Evolutionary conservation across 2,797 vertebrate genomes (phyloP), one percentile per base, ranked within the genome.

Genomic region (Onychomys torridus): DNA sequence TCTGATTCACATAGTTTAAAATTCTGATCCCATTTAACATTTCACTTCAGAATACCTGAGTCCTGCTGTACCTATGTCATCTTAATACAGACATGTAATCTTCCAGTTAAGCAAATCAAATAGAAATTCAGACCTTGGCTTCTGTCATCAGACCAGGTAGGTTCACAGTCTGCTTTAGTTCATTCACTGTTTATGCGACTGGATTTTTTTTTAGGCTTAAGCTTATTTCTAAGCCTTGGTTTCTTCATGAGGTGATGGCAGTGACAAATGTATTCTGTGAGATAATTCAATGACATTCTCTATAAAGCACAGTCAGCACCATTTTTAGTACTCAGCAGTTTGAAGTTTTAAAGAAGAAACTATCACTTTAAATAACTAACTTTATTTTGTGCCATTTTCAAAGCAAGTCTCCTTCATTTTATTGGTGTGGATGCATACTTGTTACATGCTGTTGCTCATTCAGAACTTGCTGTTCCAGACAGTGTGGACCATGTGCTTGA

Each of bases 1-100:
- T 93, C 75, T 83, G 37, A 92, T 21, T 95, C 11, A 21, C 65
- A 52, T 46, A 65, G 49, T 40, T 96, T 89, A 86, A 96, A 84
- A 77, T 95, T 88, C 34, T 89, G 82, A 89, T 85, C 75, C 88
- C 85, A 37, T 89, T 95, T 87, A 52, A 37, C 63, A n/a, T 88
- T 96, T 96, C 73, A 78, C 78, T 94, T 97, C 43, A 75, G n/a
- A 85, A 89, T 63, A 75, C 40, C 86, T 84, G 43, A 81, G 7
- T 85, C 49, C n/a, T 92, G 79, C 82, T n/a, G 87, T 93, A 59
- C 71, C 92, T 75, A 57, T 34, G 8, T 86, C 27, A 73, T 61
- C 27, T 90, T 8, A 65, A 69, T 84, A 65, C 23, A 89, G 55
- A 89, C 79, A 67, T 23, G 78, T 76, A 94, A 77, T 73, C 77